A percentile compares a stretch with the other conserved stretches of the same genome.
Evolutionary conservation across 2,797 vertebrate genomes (phyloP).

Genomic region (Periparus ater): DNA sequence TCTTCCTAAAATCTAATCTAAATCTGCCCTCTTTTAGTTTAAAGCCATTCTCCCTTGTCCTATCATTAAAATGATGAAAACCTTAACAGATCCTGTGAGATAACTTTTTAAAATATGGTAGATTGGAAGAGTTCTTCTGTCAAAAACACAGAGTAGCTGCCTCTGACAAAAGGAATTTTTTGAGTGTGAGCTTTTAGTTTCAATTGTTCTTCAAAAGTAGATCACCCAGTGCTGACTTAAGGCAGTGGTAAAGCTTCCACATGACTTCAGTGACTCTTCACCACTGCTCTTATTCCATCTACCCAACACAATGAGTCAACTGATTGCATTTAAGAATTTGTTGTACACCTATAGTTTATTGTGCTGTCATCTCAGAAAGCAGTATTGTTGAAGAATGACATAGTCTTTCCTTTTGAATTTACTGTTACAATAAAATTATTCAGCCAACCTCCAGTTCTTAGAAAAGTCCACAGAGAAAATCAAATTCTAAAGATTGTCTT

Average conservation of each 20-base stretch:
- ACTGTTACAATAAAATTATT: slow-evolving; percentile 51
- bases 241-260: background rate
- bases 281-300: background rate
- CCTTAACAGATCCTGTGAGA: background rate
- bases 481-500: background rate
- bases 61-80: background rate
- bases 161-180: background rate
- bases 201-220: background rate
- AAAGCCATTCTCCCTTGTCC: background rate
- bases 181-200: background rate
- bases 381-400: background rate
- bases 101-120: background rate
- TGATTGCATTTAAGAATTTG: background rate
- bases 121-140: background rate
- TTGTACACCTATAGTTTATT: background rate
- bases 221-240: background rate
- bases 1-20: background rate
- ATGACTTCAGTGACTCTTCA: rapidly evolving
- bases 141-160: background rate
- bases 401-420: slow-evolving; percentile 32
- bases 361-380: background rate
- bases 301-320: background rate
- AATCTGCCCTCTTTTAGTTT: background rate
- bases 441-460: background rate
- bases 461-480: background rate